Base-by-base conservation (phyloP, 2,113 vertebrate genomes). In the Laterallus jamaicensis region DNA sequence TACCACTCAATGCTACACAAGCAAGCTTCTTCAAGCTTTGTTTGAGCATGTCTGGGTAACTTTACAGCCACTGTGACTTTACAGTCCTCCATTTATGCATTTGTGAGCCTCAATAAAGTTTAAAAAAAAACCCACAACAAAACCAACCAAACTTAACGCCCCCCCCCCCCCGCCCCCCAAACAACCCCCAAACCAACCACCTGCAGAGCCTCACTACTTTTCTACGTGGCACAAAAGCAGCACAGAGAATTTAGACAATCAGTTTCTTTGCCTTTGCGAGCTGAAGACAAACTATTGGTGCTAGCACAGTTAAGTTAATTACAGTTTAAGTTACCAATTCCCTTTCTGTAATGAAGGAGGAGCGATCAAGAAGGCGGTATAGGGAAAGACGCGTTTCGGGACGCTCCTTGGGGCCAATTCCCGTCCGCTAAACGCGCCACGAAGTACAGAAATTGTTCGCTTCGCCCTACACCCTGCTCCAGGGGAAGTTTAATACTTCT, bases 351-450 rank as follows among this genome's bases (percentile, higher is more conserved):
- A 50, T 4, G 39, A 75, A 59, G 20, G 10, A 74, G 15, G 26
- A 37, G 10, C 1, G 12, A 91, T 47, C 0, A 32, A 20, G 4
- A 70, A 67, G 70, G 26, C 0, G 6, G 25, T 8, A 3, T 1
- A 75, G 40, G 11, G 26, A 92, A 77, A 37, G 1, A 12, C 0
- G 15, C 1, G 10, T 21, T 67, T 49, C 71, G 15, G 5, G 2
- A 25, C 0, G 9, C 17, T 83, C 35, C 37, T 15, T 5, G 26
- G 32, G 15, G 32, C 35, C 39, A 74, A n/a, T 11, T 58, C 3
- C 2, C 8, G 13, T n/a, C 73, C 14, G 22, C 8, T 31, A 35
- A 69, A 70, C 0, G 2, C 1, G 3, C 5, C 58, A 10, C 4
- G 4, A 44, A 15, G 40, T 1, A 15, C 19, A 20, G 40, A 64